phyloP scores from a whole-genome alignment of 2,113 vertebrate genomes.

The Cisticola juncidis region DNA sequence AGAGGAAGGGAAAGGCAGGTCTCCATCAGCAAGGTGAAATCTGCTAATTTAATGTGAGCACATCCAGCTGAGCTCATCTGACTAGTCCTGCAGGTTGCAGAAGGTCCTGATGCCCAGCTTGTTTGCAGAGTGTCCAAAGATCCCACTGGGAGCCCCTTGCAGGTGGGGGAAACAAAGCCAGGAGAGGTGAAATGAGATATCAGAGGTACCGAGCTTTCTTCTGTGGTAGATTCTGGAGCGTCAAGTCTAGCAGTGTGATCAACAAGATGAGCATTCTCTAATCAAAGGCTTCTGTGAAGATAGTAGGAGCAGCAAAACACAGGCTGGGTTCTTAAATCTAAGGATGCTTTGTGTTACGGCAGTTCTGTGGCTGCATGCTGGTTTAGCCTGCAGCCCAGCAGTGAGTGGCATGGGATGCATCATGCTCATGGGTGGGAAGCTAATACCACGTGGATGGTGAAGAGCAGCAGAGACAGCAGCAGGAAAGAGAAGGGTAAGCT shows the following conservation, averaged over 20 bases:
- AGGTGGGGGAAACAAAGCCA: neutral
- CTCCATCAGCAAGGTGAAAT: neutral
- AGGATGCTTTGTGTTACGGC: neutral
- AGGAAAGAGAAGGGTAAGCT: neutral
- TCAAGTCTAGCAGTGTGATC: accelerated
- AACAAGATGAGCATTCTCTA: neutral
- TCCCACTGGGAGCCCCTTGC: neutral
- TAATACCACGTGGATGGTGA: neutral
- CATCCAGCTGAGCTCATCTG: neutral
- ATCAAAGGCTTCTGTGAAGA: neutral
- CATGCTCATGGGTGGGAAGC: neutral
- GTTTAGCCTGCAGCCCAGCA: neutral
- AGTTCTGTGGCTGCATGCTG: neutral
- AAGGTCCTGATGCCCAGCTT: neutral
- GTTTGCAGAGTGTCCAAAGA: neutral
- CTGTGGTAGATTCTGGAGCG: neutral
- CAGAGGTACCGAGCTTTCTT: accelerated
- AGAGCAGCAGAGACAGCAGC: neutral
- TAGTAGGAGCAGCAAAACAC: neutral
- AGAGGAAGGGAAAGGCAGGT: neutral
- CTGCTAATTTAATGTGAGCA: neutral
- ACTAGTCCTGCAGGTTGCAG: neutral
- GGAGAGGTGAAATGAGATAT: neutral
- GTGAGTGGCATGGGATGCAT: neutral
- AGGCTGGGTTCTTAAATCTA: neutral